A percentile compares a stretch with the other conserved stretches of the same genome.
Evolutionary conservation across 2,888 invertebrate species (phyloP).

Genomic region (Yponomeuta evonymella): DNA sequence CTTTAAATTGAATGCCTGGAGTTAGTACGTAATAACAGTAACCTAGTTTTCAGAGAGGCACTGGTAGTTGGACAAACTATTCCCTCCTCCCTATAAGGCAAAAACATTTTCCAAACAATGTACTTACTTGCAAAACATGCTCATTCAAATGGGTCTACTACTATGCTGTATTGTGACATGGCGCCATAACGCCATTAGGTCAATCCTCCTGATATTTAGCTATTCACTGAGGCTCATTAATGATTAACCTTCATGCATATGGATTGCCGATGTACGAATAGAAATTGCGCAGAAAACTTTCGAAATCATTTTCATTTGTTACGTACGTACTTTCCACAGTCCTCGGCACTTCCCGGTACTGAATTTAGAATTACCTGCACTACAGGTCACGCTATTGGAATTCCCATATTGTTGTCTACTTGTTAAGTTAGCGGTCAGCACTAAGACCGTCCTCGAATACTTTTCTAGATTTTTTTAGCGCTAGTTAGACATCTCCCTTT

Average conservation of each 20-base stretch:
- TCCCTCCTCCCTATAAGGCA: too few species aligned
- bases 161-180: neutral
- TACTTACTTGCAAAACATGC: neutral
- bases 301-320: neutral
- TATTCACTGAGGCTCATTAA: constrained; percentile 41
- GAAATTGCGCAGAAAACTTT: constrained; percentile 24
- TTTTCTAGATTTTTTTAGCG: too few species aligned
- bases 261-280: constrained; percentile 23
- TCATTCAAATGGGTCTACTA: neutral
- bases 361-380: neutral
- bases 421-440: too few species aligned
- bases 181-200: constrained; percentile 5
- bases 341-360: too few species aligned
- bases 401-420: neutral
- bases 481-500: too few species aligned
- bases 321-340: constrained; percentile 17
- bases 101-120: neutral
- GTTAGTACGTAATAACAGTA: too few species aligned
- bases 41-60: too few species aligned
- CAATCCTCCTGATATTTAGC: constrained; percentile 47
- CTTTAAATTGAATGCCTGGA: too few species aligned
- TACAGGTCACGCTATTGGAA: neutral
- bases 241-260: constrained; percentile 42
- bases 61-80: too few species aligned
- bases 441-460: too few species aligned